Evolutionary conservation across 2,797 vertebrate species (phyloP).

Genomic region (Acanthurus lineatus): DNA sequence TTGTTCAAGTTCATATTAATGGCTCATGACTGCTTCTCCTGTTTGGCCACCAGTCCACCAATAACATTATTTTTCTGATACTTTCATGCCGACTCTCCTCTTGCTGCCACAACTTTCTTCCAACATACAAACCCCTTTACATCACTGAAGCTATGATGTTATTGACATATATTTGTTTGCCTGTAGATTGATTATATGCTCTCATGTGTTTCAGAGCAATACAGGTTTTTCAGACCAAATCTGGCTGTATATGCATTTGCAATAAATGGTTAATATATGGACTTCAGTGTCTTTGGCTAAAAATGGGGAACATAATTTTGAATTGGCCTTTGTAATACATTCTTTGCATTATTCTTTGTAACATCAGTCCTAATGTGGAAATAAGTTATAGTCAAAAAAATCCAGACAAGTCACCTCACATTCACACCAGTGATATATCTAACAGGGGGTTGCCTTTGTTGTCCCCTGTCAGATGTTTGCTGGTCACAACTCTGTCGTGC

Average conservation of each 20-base stretch:
- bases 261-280: neutral
- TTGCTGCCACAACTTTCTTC: neutral
- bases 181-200: neutral
- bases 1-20: neutral
- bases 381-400: neutral
- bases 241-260: neutral
- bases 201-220: neutral
- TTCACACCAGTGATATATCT: neutral
- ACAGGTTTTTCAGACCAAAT: neutral
- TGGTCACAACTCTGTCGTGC: constrained; percentile 13
- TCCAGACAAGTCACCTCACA: neutral
- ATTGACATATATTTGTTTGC: neutral
- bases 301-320: neutral
- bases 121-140: neutral
- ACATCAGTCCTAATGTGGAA: neutral
- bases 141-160: neutral
- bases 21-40: neutral
- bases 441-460: constrained; percentile 1
- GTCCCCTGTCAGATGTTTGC: constrained; percentile 16
- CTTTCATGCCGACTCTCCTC: neutral
- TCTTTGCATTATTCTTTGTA: no score
- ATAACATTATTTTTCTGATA: neutral
- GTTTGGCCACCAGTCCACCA: neutral
- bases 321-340: neutral
- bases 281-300: neutral